Conservation (phyloP, 92 coral and sea anemone genomes). For the Phenganax marumi region DNA sequence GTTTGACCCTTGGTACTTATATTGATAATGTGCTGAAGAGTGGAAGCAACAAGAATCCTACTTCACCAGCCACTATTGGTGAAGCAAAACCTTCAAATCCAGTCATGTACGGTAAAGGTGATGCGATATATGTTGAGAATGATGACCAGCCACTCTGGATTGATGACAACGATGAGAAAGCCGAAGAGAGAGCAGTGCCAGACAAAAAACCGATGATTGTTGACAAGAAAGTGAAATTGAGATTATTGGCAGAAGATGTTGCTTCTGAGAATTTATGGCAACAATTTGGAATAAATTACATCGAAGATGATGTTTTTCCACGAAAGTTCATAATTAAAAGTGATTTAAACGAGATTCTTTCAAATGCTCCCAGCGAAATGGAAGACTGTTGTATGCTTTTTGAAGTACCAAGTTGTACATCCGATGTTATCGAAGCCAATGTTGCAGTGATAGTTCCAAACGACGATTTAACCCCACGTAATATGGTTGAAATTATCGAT, state of each 20-base stretch:
- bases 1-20: constrained; percentile 47
- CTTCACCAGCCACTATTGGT: neutral
- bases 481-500: neutral
- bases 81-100: constrained; percentile 24
- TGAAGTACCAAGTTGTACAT: constrained; percentile 1
- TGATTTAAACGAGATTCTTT: neutral
- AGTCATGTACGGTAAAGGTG: constrained; percentile 54
- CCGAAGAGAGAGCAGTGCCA: constrained; percentile 9
- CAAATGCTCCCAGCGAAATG: neutral
- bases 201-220: neutral
- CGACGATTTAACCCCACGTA: neutral
- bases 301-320: constrained; percentile 50
- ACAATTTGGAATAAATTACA: constrained; percentile 51
- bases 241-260: constrained; percentile 34
- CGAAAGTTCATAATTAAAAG: constrained; percentile 55
- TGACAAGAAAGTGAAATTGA: neutral
- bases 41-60: neutral
- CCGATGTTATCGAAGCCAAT: neutral
- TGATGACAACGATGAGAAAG: neutral
- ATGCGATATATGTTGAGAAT: constrained; percentile 49
- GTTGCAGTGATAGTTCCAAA: constrained; percentile 3
- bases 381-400: constrained; percentile 19
- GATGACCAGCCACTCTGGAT: neutral
- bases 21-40: constrained; percentile 30
- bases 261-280: constrained; percentile 26